Evolutionary conservation across 2,888 invertebrate species (phyloP).

Genomic region (Pandemis corylana): DNA sequence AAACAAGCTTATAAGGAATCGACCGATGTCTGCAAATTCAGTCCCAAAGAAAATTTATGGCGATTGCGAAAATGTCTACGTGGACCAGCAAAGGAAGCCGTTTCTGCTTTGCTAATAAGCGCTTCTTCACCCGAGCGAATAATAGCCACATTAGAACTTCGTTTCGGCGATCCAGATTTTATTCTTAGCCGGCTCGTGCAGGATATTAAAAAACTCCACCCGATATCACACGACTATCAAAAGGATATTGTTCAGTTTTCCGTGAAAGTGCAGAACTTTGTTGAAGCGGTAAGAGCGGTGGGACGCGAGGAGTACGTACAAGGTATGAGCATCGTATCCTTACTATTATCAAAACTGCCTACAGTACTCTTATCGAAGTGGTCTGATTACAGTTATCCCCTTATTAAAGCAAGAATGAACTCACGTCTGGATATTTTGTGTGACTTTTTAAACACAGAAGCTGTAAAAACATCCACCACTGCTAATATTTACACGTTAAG

Average conservation of each 20-base stretch:
- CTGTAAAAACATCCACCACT: conserved; percentile 18
- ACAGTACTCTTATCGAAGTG: conserved; percentile 29
- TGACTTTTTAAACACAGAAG: conserved; percentile 29
- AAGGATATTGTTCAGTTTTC: conserved; percentile 11
- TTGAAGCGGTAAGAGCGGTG: conserved; percentile 18
- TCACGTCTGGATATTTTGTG: conserved; percentile 20
- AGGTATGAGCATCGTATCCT: conserved; percentile 20
- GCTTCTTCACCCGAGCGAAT: conserved; percentile 43
- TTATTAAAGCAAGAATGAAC: neutral
- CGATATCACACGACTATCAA: conserved; percentile 16
- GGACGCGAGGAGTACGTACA: conserved; percentile 18
- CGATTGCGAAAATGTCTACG: conserved; percentile 16
- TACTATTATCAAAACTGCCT: conserved; percentile 24
- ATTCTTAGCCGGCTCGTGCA: conserved; percentile 11
- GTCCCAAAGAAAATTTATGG: conserved; percentile 20
- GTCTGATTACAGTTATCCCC: conserved; percentile 25
- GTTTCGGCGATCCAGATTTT: conserved; percentile 27
- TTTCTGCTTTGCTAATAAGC: conserved; percentile 44
- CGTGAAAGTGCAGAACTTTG: conserved; percentile 24
- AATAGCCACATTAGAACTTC: conserved; percentile 37
- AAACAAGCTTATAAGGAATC: conserved; percentile 27
- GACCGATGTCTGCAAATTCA: conserved; percentile 18
- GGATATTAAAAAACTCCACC: conserved; percentile 22
- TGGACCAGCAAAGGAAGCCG: conserved; percentile 45
- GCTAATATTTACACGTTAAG: conserved; percentile 4